These are phyloP conservation scores for Tangara arthus DNA, from an alignment of 2,797 vertebrate species.

Conservation along the genomic window DNA sequence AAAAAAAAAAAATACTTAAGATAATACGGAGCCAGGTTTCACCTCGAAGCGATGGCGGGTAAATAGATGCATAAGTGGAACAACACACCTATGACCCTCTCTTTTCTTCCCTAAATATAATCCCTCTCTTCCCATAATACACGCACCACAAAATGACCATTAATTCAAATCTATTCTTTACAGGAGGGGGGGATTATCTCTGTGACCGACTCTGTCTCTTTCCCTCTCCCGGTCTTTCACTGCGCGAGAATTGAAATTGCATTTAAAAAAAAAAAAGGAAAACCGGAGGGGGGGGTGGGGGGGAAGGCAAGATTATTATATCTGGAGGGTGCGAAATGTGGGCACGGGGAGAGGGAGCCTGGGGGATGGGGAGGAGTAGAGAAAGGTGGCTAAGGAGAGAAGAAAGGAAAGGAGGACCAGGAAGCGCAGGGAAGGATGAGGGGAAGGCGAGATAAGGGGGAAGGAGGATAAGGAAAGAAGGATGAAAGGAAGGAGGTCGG, in stretches of 20 bases:
- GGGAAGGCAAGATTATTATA: slow-evolving; percentile 29
- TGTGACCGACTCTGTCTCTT: neutral
- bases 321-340: slow-evolving; percentile 40
- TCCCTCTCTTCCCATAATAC: neutral
- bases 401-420: slow-evolving; percentile 61
- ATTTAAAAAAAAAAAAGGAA: neutral
- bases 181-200: slow-evolving; percentile 27
- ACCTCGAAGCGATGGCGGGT: neutral
- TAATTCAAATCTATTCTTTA: slow-evolving; percentile 46
- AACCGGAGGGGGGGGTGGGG: neutral
- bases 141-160: slow-evolving; percentile 14
- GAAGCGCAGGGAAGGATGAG: slow-evolving; percentile 14
- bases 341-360: slow-evolving; percentile 20
- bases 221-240: neutral
- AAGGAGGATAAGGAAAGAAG: slow-evolving; percentile 13
- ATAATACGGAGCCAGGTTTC: neutral
- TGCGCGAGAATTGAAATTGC: neutral
- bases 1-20: neutral
- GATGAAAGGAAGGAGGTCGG: slow-evolving; percentile 27
- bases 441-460: neutral
- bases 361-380: slow-evolving; percentile 59
- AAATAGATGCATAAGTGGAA: neutral
- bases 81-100: slow-evolving; percentile 32
- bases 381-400: slow-evolving; percentile 63
- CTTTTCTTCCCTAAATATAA: neutral